phyloP scores from a whole-genome alignment of 2,113 vertebrate species.

The Eudorcas thomsonii region DNA sequence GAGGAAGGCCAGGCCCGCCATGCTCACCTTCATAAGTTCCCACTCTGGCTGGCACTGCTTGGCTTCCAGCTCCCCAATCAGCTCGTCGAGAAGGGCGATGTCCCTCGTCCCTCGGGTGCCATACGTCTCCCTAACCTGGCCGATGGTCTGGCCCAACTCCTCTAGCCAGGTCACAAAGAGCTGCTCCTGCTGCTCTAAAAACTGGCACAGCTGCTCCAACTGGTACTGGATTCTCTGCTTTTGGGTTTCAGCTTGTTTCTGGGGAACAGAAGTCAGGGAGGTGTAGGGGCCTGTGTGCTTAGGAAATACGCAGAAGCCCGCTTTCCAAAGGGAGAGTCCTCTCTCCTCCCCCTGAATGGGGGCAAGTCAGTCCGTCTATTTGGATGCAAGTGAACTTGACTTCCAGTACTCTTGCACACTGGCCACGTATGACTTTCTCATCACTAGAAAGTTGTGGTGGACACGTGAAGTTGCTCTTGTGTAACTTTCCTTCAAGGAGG shows the following conservation, averaged over 20 bases:
- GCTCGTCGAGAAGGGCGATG: background rate
- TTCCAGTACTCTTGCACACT: background rate
- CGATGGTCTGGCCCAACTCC: conserved; percentile 43
- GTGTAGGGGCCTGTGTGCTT: background rate
- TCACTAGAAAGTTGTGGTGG: background rate
- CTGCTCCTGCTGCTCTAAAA: conserved; percentile 65
- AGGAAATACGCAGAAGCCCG: background rate
- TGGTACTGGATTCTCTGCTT: conserved; percentile 35
- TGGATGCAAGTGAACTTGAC: background rate
- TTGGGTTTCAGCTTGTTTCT: conserved; percentile 61
- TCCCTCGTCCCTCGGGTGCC: background rate
- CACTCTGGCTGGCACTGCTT: conserved; percentile 34
- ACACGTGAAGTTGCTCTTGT: background rate
- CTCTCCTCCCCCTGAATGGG: background rate
- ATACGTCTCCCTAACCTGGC: conserved; percentile 19
- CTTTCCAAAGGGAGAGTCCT: background rate
- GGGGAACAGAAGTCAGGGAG: background rate
- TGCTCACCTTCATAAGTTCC: conserved; percentile 65
- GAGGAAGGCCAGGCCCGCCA: fast-evolving
- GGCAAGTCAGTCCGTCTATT: background rate
- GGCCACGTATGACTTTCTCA: background rate
- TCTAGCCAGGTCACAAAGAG: conserved; percentile 52
- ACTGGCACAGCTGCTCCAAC: conserved; percentile 34
- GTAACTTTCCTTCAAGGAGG: background rate
- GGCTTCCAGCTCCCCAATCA: conserved; percentile 62